phyloP scores from a whole-genome alignment of 92 coral and sea anemone genomes.

The Diadumene lineata region DNA sequence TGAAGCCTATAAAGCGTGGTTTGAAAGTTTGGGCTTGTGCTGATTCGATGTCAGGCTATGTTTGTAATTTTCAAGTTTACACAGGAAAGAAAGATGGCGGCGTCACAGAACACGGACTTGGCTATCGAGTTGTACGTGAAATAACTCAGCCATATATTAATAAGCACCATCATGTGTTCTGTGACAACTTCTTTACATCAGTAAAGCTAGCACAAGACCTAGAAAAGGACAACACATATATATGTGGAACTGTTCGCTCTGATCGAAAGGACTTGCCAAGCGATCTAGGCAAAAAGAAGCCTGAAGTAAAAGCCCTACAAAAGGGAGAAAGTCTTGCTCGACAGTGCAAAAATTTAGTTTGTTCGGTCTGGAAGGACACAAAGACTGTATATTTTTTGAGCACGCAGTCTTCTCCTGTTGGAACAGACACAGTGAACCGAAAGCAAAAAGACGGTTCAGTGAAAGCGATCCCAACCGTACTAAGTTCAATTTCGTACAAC shows the following conservation, averaged over 20 bases:
- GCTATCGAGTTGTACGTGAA: slow-evolving; percentile 27
- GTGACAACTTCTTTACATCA: slow-evolving; percentile 51
- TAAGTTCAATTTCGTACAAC: slow-evolving; percentile 35
- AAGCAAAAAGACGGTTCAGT: slow-evolving; percentile 34
- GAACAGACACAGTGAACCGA: slow-evolving; percentile 12
- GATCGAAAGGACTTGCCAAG: slow-evolving; percentile 49
- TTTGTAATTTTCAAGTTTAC: slow-evolving; percentile 42
- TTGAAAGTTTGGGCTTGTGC: slow-evolving; percentile 48
- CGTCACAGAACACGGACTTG: slow-evolving; percentile 25
- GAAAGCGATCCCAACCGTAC: slow-evolving; percentile 19
- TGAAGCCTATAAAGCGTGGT: slow-evolving; percentile 42
- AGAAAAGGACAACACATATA: slow-evolving; percentile 29
- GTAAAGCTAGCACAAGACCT: slow-evolving; percentile 42
- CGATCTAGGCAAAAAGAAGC: slow-evolving; percentile 12
- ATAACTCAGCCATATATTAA: neutral
- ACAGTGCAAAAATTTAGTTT: slow-evolving; percentile 24
- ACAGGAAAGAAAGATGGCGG: slow-evolving; percentile 39
- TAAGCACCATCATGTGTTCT: slow-evolving; percentile 37
- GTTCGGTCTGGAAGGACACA: slow-evolving; percentile 58
- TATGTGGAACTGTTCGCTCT: slow-evolving; percentile 58
- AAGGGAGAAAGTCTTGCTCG: slow-evolving; percentile 36
- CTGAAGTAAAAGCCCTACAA: neutral
- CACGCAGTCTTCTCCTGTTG: slow-evolving; percentile 23
- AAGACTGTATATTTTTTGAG: slow-evolving; percentile 41
- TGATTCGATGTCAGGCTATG: slow-evolving; percentile 29